Percentiles rank a stretch among this genome's conserved stretches.
These are phyloP conservation scores for Neoarius graeffei DNA, from an alignment of 2,113 vertebrate genomes.

Conservation along the genomic window DNA sequence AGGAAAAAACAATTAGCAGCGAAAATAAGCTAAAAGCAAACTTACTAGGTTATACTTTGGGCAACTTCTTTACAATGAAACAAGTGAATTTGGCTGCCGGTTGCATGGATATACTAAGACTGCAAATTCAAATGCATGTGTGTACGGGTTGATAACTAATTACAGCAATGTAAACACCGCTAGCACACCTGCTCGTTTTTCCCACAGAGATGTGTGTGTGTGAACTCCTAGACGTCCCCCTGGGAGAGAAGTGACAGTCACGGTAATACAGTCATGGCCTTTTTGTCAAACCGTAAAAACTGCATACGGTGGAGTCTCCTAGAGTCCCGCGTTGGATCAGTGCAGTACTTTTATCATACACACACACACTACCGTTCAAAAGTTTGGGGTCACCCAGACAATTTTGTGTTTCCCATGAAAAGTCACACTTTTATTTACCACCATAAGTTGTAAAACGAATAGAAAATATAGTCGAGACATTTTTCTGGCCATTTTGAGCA, in stretches of 20 bases:
- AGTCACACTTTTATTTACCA: no score
- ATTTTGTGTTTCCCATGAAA: no score
- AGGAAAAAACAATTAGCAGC: neutral
- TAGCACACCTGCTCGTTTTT: slow-evolving; percentile 9
- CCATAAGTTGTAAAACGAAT: no score
- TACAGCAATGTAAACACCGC: slow-evolving; percentile 24
- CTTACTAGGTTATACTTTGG: neutral
- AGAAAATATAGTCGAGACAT: no score
- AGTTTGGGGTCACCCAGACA: no score
- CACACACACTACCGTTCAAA: no score
- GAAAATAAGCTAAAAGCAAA: neutral
- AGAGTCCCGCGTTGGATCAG: neutral
- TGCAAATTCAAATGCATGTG: neutral
- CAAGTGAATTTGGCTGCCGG: neutral
- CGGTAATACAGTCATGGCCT: neutral
- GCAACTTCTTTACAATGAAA: neutral
- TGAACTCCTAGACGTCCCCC: neutral
- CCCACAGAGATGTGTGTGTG: neutral
- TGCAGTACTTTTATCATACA: neutral
- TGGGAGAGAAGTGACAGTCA: neutral
- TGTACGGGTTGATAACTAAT: neutral
- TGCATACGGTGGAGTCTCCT: neutral
- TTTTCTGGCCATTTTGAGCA: no score
- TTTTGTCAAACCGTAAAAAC: neutral
- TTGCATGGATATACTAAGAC: neutral